phyloP scores from a whole-genome alignment of 1,140 invertebrate genomes.

The Pinna nobilis region DNA sequence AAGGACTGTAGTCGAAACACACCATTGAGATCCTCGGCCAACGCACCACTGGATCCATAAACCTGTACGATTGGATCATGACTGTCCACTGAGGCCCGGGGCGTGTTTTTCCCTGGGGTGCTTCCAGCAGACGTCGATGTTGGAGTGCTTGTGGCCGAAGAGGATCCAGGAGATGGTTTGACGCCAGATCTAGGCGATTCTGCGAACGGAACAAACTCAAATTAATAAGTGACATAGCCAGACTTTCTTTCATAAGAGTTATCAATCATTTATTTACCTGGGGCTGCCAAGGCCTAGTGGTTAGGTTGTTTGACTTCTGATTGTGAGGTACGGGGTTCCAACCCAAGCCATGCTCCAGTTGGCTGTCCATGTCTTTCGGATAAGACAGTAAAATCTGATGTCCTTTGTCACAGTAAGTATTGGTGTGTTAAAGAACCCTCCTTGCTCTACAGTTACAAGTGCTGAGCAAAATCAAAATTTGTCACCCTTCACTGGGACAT shows the following conservation, averaged over 20 bases:
- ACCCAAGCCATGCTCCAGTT: neutral
- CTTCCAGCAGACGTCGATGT: neutral
- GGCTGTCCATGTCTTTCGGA: neutral
- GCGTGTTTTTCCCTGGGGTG: neutral
- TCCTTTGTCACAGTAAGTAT: too few species aligned
- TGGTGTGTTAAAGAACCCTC: too few species aligned
- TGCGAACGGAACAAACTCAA: neutral
- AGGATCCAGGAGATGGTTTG: neutral
- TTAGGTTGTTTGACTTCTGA: neutral
- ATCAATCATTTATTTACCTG: too few species aligned
- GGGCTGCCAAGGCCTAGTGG: neutral
- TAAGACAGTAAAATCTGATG: too few species aligned
- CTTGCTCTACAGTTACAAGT: too few species aligned
- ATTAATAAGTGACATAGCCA: neutral
- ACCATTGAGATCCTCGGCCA: slow-evolving; percentile 21
- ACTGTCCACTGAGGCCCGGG: slow-evolving; percentile 9
- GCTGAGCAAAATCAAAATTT: too few species aligned
- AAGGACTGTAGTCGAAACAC: neutral
- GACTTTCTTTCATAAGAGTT: too few species aligned
- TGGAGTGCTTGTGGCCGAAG: slow-evolving; percentile 1
- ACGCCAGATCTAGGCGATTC: slow-evolving; percentile 3
- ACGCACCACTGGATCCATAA: slow-evolving; percentile 39
- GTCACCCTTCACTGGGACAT: too few species aligned
- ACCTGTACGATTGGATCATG: slow-evolving; percentile 60
- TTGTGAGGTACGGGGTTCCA: too few species aligned